Evolutionary conservation across 2,113 vertebrate species (phyloP).

Genomic region (Zosterops lateralis): DNA sequence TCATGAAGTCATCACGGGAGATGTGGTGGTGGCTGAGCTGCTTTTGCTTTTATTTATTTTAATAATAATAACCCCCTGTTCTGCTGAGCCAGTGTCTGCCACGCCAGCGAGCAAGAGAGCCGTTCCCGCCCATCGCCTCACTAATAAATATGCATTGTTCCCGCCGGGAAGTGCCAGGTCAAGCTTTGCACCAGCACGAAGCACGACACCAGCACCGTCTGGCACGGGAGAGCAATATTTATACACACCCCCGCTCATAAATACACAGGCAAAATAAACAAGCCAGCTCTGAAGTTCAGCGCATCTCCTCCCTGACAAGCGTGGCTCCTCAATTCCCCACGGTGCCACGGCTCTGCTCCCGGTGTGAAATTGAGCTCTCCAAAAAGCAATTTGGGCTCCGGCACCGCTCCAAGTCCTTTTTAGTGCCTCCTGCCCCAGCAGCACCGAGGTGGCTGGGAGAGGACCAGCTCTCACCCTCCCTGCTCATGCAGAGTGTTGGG

Average conservation of each 20-base stretch:
- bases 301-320: slow-evolving; percentile 71
- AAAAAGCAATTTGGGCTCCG: slow-evolving; percentile 46
- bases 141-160: slow-evolving; percentile 68
- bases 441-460: rapidly evolving
- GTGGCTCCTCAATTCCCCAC: slow-evolving; percentile 54
- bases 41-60: slow-evolving; percentile 23
- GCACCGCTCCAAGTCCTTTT: background rate
- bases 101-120: background rate
- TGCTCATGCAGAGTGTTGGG: rapidly evolving
- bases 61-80: background rate
- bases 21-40: background rate
- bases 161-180: slow-evolving; percentile 41
- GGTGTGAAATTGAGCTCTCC: slow-evolving; percentile 60
- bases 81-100: slow-evolving; percentile 28
- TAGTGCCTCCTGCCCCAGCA: rapidly evolving
- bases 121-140: background rate
- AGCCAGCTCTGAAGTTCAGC: slow-evolving; percentile 32
- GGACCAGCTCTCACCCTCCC: no score
- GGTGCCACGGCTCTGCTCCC: background rate
- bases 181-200: slow-evolving; percentile 41
- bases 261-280: background rate
- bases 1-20: background rate
- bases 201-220: background rate
- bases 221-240: slow-evolving; percentile 22
- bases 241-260: background rate